A percentile compares a stretch with the other conserved stretches of the same genome.
Evolutionary conservation across 2,888 invertebrate genomes (phyloP).

Genomic region (Pogonocherus hispidulus): DNA sequence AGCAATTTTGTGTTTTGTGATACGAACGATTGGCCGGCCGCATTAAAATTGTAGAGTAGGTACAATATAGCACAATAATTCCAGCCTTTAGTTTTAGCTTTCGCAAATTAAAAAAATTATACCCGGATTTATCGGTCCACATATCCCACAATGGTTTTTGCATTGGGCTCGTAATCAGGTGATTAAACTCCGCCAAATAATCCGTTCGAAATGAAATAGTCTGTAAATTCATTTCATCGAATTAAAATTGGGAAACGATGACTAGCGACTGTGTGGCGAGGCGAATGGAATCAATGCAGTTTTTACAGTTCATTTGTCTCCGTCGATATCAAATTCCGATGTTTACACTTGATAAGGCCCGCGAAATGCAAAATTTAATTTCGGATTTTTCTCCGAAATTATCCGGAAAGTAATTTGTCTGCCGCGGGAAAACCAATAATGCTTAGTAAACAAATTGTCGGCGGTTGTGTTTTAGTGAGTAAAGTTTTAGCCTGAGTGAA

Average conservation of each 20-base stretch:
- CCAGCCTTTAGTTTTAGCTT: neutral
- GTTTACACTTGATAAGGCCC: slow-evolving; percentile 61
- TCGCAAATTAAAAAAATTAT: neutral
- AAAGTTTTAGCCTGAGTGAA: neutral
- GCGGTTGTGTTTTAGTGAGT: slow-evolving; percentile 24
- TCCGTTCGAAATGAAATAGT: slow-evolving; percentile 30
- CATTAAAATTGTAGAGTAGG: too few relatives aligned
- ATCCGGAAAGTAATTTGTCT: slow-evolving; percentile 41
- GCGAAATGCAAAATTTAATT: slow-evolving; percentile 60
- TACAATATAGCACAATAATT: neutral
- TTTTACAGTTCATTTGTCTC: slow-evolving; percentile 61
- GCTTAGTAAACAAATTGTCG: slow-evolving; percentile 44
- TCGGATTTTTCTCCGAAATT: slow-evolving; percentile 48
- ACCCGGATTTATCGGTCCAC: neutral
- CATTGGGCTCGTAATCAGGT: neutral
- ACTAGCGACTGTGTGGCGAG: slow-evolving; percentile 56
- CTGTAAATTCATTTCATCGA: slow-evolving; percentile 55
- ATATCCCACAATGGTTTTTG: neutral
- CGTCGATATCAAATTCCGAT: slow-evolving; percentile 60
- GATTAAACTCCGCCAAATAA: slow-evolving; percentile 22
- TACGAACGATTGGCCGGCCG: too few relatives aligned
- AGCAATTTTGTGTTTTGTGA: too few relatives aligned
- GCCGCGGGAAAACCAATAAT: slow-evolving; percentile 41
- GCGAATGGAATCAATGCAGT: slow-evolving; percentile 59
- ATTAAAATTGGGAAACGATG: slow-evolving; percentile 61